These are phyloP conservation scores for Manduca sexta DNA, from an alignment of 1,140 invertebrate species.

Conservation along the genomic window DNA sequence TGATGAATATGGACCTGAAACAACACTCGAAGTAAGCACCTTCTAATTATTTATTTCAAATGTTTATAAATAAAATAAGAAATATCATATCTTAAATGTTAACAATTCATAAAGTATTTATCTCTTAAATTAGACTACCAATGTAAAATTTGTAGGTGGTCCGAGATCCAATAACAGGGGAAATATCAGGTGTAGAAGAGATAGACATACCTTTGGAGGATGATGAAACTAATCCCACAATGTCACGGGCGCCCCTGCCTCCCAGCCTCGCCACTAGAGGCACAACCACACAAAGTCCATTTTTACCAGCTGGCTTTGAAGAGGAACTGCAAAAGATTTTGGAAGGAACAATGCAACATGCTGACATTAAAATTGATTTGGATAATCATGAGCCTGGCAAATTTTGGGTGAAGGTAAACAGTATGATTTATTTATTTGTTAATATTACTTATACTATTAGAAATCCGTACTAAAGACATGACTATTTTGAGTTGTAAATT, in stretches of 20 bases:
- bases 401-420: conserved; percentile 66
- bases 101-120: too few relatives aligned
- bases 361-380: conserved; percentile 39
- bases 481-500: too few relatives aligned
- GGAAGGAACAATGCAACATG: conserved; percentile 31
- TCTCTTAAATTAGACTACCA: too few relatives aligned
- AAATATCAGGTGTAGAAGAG: conserved; percentile 61
- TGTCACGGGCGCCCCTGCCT: conserved; percentile 64
- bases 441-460: too few relatives aligned
- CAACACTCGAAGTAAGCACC: conserved; percentile 50
- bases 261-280: conserved; percentile 60
- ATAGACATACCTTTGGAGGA: conserved; percentile 49
- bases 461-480: too few relatives aligned
- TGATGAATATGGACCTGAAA: conserved; percentile 45
- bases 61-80: too few relatives aligned
- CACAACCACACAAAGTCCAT: conserved; percentile 57
- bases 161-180: conserved; percentile 50
- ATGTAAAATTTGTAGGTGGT: conserved; percentile 57
- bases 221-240: conserved; percentile 59
- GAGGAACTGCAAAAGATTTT: conserved; percentile 53
- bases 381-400: conserved; percentile 53
- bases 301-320: conserved; percentile 68
- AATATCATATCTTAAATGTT: too few relatives aligned
- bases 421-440: not conserved
- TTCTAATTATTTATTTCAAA: too few relatives aligned